A percentile compares a stretch with the other conserved stretches of the same genome.
Conservation (phyloP, 2,797 vertebrate species). For the Manis crassicaudata region DNA sequence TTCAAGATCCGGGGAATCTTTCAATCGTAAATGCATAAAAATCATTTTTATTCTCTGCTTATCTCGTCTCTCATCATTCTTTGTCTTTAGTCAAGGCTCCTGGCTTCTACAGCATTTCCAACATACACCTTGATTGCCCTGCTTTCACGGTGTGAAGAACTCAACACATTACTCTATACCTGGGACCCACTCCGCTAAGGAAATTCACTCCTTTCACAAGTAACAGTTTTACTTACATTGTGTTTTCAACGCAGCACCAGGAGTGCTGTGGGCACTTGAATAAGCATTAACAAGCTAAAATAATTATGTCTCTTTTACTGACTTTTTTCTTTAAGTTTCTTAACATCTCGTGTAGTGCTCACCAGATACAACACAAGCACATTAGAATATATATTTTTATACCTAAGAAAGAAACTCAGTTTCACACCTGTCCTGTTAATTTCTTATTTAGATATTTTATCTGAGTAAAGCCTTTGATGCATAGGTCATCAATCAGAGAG, state of each 20-base stretch:
- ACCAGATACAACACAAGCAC: background rate
- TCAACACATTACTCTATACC: background rate
- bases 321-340: background rate
- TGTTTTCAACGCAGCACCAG: background rate
- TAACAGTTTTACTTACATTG: background rate
- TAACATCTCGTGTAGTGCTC: background rate
- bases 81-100: background rate
- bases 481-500: conserved; percentile 20
- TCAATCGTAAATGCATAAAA: background rate
- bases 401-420: background rate
- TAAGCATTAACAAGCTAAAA: background rate
- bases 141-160: background rate
- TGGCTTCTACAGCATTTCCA: background rate
- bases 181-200: background rate
- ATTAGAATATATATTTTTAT: background rate
- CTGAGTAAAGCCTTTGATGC: background rate
- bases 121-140: background rate
- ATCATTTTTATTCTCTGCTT: background rate
- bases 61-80: background rate
- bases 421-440: conserved; percentile 3
- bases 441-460: conserved; percentile 21
- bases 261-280: background rate
- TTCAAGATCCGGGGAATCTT: background rate
- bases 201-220: background rate
- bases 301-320: background rate